phyloP scores from a whole-genome alignment of 2,888 invertebrate species.

The Drosophila vallismaia region DNA sequence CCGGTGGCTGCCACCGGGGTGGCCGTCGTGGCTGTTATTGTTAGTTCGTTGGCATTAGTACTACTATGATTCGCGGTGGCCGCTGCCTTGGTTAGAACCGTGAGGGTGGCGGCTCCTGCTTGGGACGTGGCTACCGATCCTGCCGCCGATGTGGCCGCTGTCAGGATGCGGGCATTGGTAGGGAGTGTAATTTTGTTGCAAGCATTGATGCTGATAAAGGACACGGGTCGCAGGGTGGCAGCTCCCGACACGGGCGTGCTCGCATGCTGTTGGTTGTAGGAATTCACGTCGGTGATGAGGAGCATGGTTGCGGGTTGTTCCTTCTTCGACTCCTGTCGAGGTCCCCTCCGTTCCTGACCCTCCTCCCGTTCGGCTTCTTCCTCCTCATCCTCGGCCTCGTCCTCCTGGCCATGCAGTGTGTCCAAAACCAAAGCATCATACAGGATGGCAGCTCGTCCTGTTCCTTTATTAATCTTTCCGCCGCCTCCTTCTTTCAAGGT shows the following conservation, averaged over 20 bases:
- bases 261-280: constrained; percentile 69
- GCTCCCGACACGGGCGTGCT: constrained; percentile 31
- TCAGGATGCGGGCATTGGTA: constrained; percentile 77
- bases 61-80: constrained; percentile 55
- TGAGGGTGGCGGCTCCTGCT: constrained; percentile 47
- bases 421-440: constrained; percentile 82
- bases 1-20: constrained; percentile 38
- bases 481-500: constrained; percentile 67
- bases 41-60: constrained; percentile 68
- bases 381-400: constrained; percentile 50
- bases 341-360: constrained; percentile 7
- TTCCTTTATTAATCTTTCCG: constrained; percentile 57
- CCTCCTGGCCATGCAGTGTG: constrained; percentile 79
- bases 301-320: constrained; percentile 74
- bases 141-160: constrained; percentile 60
- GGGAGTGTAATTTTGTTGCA: constrained; percentile 80
- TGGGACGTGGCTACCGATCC: constrained; percentile 45
- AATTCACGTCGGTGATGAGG: constrained; percentile 79
- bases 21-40: constrained; percentile 62
- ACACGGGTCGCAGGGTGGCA: constrained; percentile 76
- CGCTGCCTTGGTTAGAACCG: constrained; percentile 46
- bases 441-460: constrained; percentile 80
- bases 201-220: constrained; percentile 80
- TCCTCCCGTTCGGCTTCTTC: constrained; percentile 12
- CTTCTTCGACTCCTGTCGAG: constrained; percentile 10